Percentiles rank a stretch among this genome's conserved stretches.
Evolutionary conservation across 2,113 vertebrate species (phyloP).

Genomic region (Onychorhynchus coronatus): DNA sequence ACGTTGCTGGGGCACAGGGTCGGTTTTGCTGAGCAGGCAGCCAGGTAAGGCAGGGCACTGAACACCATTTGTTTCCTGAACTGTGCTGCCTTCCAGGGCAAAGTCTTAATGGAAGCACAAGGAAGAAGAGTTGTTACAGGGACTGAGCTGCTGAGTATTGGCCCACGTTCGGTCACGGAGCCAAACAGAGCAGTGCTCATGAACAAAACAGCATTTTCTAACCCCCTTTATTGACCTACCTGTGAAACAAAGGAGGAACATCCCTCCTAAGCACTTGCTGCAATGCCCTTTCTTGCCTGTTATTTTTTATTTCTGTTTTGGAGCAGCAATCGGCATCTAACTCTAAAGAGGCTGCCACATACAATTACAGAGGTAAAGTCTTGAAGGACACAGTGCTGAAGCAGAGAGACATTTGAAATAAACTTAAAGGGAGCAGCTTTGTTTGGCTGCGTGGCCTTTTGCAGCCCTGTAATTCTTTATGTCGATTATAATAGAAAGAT

Average conservation of each 20-base stretch:
- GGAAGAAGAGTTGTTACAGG: rapidly evolving
- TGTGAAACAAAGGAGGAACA: neutral
- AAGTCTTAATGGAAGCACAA: neutral
- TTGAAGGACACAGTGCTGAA: conserved; percentile 28
- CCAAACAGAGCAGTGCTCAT: neutral
- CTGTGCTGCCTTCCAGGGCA: neutral
- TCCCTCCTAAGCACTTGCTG: neutral
- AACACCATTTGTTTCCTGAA: neutral
- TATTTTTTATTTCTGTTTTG: neutral
- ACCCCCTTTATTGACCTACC: neutral
- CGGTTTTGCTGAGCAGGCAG: neutral
- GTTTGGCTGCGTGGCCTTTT: conserved; percentile 1
- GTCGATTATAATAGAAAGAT: conserved; percentile 49
- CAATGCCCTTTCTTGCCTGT: conserved; percentile 10
- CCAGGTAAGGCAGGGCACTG: neutral
- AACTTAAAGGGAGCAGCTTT: conserved; percentile 32
- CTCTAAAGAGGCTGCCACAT: conserved; percentile 38
- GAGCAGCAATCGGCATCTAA: neutral
- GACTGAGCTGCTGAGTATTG: neutral
- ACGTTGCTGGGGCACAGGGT: rapidly evolving
- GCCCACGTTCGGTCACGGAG: rapidly evolving
- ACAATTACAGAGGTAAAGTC: conserved; percentile 26
- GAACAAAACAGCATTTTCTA: neutral
- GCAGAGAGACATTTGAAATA: conserved; percentile 44
- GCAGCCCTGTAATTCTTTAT: conserved; percentile 46